Evolutionary conservation across 2,888 invertebrate species (phyloP).

Genomic region (Penaeus monodon): DNA sequence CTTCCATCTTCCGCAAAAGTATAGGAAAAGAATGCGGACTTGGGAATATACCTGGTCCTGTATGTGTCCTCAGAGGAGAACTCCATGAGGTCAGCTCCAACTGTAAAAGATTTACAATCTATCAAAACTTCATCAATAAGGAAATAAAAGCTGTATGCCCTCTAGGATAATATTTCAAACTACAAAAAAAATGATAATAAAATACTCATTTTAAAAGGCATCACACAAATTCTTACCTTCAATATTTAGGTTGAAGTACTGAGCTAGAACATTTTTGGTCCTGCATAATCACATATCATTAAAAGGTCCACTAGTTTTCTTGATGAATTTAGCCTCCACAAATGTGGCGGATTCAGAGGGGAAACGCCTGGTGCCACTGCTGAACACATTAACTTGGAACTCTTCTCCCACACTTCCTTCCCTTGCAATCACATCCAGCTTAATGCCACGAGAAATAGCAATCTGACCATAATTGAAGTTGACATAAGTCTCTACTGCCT

Average conservation of each 20-base stretch:
- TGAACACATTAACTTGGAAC: conserved; percentile 11
- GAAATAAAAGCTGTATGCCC: no score
- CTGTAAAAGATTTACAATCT: no score
- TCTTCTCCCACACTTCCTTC: background rate
- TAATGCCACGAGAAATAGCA: conserved; percentile 10
- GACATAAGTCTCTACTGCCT: conserved; percentile 5
- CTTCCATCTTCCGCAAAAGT: no score
- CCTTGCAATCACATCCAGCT: background rate
- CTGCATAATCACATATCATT: background rate
- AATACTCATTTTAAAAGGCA: no score
- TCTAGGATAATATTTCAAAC: no score
- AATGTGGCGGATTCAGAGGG: conserved; percentile 15
- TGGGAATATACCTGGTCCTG: no score
- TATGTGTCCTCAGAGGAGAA: no score
- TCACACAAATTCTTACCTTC: background rate
- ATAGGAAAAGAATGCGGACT: no score
- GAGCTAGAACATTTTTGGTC: conserved; percentile 34
- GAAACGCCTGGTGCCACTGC: background rate
- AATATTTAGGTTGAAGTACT: conserved; percentile 18
- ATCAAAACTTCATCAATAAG: no score
- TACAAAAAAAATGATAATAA: no score
- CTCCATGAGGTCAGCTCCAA: no score
- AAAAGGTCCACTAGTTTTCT: background rate
- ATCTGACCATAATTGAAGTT: background rate
- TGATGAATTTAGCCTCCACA: conserved; percentile 14